Conservation (phyloP, 2,797 vertebrate species). For the Dendrocincla fuliginosa region DNA sequence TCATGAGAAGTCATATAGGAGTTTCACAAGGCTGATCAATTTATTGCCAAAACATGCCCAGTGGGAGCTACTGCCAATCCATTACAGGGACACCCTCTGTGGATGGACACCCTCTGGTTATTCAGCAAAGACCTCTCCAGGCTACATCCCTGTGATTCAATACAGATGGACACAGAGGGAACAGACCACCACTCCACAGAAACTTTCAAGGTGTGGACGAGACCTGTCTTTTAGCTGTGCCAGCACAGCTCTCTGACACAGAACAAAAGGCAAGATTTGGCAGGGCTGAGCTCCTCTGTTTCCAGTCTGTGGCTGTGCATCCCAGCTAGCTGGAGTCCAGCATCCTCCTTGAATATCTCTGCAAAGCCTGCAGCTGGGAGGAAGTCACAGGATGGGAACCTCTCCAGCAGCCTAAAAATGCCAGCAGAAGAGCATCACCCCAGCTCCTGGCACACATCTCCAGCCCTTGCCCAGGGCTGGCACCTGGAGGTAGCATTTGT, state of each 20-base stretch:
- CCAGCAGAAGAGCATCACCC: background rate
- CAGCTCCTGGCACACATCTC: background rate
- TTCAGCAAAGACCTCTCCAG: background rate
- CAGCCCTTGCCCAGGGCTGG: background rate
- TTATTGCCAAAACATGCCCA: background rate
- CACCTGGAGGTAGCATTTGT: background rate
- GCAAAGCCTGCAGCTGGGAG: conserved; percentile 33
- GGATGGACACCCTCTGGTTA: background rate
- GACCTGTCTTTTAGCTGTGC: background rate
- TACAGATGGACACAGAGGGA: rapidly evolving
- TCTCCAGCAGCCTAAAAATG: background rate
- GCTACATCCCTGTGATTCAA: background rate
- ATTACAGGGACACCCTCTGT: background rate
- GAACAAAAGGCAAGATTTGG: background rate
- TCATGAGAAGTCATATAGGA: background rate
- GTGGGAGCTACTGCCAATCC: background rate
- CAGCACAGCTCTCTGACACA: background rate
- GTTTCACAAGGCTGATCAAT: background rate
- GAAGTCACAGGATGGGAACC: background rate
- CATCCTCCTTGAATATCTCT: background rate
- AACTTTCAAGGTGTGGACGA: background rate
- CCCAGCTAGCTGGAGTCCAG: background rate
- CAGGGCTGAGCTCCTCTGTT: background rate
- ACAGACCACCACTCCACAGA: background rate
- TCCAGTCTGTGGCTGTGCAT: rapidly evolving